phyloP scores from a whole-genome alignment of 2,888 invertebrate genomes.

The Himalopsyche tibetana region DNA sequence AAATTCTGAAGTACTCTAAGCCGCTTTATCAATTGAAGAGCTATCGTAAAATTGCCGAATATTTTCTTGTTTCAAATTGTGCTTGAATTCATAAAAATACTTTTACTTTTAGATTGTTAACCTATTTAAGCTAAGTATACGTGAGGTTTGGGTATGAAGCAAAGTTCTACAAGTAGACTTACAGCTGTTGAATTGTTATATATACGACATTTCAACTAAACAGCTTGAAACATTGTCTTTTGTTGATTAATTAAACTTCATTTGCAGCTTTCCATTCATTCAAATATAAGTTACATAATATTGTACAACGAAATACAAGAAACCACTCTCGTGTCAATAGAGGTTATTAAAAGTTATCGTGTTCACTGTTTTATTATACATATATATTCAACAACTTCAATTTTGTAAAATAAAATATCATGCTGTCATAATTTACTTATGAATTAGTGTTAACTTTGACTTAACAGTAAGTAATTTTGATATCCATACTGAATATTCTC shows the following conservation, averaged over 20 bases:
- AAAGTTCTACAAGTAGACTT: neutral
- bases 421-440: no score
- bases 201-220: neutral
- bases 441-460: no score
- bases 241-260: slow-evolving; percentile 32
- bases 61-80: slow-evolving; percentile 23
- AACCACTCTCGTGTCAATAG: no score
- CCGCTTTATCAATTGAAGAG: slow-evolving; percentile 3
- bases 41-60: slow-evolving; percentile 12
- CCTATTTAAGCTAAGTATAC: slow-evolving; percentile 16
- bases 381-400: no score
- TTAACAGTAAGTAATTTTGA: no score
- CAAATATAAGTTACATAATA: no score
- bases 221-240: slow-evolving; percentile 24
- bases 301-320: no score
- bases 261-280: neutral
- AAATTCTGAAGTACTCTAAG: neutral
- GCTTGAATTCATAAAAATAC: neutral
- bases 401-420: no score
- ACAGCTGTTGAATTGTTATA: slow-evolving; percentile 17
- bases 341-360: no score
- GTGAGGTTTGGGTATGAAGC: slow-evolving; percentile 12
- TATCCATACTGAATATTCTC: no score
- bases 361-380: no score
- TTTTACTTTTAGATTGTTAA: neutral